Evolutionary conservation across 2,888 invertebrate species (phyloP).

Genomic region (Lasioglossum villosulum): DNA sequence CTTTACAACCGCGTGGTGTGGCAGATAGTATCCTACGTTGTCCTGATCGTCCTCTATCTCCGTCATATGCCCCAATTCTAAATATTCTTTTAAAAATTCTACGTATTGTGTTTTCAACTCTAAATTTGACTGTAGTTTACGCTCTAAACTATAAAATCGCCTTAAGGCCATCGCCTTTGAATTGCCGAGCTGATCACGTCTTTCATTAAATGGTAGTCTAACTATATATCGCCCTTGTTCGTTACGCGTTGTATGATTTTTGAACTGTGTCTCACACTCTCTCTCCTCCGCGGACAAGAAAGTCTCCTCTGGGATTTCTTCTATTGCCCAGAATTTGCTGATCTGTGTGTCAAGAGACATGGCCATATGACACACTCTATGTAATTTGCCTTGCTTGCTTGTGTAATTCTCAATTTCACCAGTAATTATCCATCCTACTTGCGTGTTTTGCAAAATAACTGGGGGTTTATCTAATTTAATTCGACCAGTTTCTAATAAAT

Average conservation of each 20-base stretch:
- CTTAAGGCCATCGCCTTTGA: not conserved
- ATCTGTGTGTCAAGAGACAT: not conserved
- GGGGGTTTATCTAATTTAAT: not conserved
- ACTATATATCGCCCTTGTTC: not conserved
- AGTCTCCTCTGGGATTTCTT: not conserved
- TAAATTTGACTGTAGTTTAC: not conserved
- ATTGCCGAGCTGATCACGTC: not conserved
- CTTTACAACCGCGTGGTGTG: not conserved
- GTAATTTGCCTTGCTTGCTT: too few relatives aligned
- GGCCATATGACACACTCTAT: not conserved
- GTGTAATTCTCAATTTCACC: not conserved
- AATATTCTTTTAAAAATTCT: slow-evolving; percentile 7
- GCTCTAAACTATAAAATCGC: slow-evolving; percentile 10
- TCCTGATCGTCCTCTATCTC: not conserved
- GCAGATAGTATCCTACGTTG: not conserved
- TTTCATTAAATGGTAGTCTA: not conserved
- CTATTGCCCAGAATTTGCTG: slow-evolving; percentile 14
- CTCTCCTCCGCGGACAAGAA: not conserved
- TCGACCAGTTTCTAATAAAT: not conserved
- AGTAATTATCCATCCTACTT: slow-evolving; percentile 21
- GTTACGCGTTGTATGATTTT: not conserved
- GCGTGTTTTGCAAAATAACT: slow-evolving; percentile 16
- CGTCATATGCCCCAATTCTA: too few relatives aligned
- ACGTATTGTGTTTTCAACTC: not conserved
- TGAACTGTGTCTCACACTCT: not conserved